These are phyloP conservation scores for Drosophila sucinea DNA, from an alignment of 1,140 invertebrate genomes.

Conservation along the genomic window DNA sequence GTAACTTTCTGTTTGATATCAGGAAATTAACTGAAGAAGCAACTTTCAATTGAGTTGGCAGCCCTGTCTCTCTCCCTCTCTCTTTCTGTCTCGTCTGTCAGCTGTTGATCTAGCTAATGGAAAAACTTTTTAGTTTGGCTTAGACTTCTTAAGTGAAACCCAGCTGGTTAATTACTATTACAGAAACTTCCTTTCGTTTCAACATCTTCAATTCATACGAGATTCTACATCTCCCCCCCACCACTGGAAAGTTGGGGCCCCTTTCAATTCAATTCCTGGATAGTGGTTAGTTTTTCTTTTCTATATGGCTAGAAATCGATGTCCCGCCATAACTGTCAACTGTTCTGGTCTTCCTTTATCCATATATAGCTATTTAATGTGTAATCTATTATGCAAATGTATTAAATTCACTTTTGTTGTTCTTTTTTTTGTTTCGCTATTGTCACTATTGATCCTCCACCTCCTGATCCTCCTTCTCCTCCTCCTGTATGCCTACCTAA, in stretches of 20 bases:
- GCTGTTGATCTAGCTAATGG: neutral
- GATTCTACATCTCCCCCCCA: too few species aligned
- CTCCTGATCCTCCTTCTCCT: neutral
- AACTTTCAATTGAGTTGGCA: slow-evolving; percentile 9
- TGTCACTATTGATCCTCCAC: neutral
- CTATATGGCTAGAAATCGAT: too few species aligned
- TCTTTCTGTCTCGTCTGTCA: neutral
- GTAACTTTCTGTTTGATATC: slow-evolving; percentile 57
- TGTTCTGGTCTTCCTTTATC: neutral
- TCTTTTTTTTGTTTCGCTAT: neutral
- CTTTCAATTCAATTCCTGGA: too few species aligned
- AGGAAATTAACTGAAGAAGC: slow-evolving; percentile 19
- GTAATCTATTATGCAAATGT: slow-evolving; percentile 49
- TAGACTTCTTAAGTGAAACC: neutral
- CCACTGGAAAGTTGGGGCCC: too few species aligned
- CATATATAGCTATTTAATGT: neutral
- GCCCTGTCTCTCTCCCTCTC: neutral
- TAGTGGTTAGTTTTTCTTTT: too few species aligned
- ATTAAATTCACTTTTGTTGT: slow-evolving; percentile 70
- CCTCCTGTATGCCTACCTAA: neutral
- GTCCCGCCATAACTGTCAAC: too few species aligned
- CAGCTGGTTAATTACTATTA: neutral
- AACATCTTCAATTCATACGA: too few species aligned
- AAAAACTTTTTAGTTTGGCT: too few species aligned
- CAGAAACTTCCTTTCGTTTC: too few species aligned